These are phyloP conservation scores for Hylomyscus alleni DNA, from an alignment of 2,797 vertebrate species.

Conservation along the genomic window DNA sequence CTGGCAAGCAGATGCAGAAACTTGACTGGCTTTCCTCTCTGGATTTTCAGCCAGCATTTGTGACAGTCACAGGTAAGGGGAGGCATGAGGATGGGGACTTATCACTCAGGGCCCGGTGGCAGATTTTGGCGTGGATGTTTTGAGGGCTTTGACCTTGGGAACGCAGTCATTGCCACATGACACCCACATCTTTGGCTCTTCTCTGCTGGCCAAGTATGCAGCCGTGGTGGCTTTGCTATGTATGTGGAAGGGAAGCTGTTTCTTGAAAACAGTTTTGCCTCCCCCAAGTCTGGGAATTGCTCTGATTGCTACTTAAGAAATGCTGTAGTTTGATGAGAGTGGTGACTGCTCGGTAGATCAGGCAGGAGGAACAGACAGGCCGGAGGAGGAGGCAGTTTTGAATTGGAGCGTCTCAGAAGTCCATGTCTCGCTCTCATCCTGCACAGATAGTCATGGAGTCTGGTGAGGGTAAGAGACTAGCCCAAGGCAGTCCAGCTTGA, in stretches of 20 bases:
- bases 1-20: slow-evolving; percentile 83
- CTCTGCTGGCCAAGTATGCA: not conserved
- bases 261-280: not conserved
- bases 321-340: not conserved
- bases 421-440: not conserved
- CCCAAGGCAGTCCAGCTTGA: not conserved
- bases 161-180: not conserved
- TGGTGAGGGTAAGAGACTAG: not conserved
- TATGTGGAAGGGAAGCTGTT: slow-evolving; percentile 28
- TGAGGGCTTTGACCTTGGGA: not conserved
- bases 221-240: not conserved
- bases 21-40: slow-evolving; percentile 70
- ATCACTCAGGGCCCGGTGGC: not conserved
- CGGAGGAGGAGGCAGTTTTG: not conserved
- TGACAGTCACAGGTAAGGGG: slow-evolving; percentile 73
- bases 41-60: slow-evolving; percentile 17
- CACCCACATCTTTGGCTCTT: not conserved
- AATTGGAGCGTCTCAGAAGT: not conserved
- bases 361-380: not conserved
- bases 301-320: slow-evolving; percentile 21
- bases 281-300: not conserved
- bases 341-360: not conserved
- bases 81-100: not conserved
- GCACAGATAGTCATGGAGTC: not conserved
- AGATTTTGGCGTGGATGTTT: not conserved